Conservation (phyloP, 2,888 invertebrate species). For the Andrena hattorfiana region DNA sequence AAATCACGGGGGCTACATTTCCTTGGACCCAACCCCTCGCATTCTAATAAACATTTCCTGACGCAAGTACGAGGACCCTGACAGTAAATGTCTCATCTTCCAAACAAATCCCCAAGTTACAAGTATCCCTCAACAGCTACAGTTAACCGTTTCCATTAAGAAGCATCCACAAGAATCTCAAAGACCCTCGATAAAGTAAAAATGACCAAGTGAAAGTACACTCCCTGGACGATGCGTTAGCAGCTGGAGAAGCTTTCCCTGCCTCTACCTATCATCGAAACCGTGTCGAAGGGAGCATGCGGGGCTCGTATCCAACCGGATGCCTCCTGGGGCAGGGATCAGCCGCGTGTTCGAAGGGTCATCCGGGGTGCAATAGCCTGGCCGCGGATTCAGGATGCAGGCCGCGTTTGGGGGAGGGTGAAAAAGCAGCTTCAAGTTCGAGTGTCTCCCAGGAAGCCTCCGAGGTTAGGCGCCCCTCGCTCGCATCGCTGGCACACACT, state of each 20-base stretch:
- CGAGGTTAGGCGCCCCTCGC: slow-evolving; percentile 60
- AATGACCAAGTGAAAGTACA: too few relatives aligned
- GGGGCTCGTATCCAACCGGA: background rate
- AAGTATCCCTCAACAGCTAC: background rate
- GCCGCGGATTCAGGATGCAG: slow-evolving; percentile 32
- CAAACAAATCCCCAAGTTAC: background rate
- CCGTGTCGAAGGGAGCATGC: background rate
- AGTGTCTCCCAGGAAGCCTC: slow-evolving; percentile 46
- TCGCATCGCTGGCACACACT: slow-evolving; percentile 64
- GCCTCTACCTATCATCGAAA: slow-evolving; percentile 3
- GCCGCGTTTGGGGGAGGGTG: slow-evolving; percentile 6
- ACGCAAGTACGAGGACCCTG: too few relatives aligned
- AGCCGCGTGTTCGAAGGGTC: background rate
- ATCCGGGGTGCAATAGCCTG: background rate
- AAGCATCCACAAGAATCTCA: too few relatives aligned
- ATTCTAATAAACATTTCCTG: too few relatives aligned
- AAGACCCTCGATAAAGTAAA: too few relatives aligned
- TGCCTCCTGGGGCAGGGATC: slow-evolving; percentile 9
- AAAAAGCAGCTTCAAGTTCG: slow-evolving; percentile 53
- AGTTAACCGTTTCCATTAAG: too few relatives aligned
- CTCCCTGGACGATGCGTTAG: background rate
- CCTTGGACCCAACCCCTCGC: background rate
- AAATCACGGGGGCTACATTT: background rate
- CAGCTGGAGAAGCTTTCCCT: background rate
- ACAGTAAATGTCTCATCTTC: too few relatives aligned